A percentile compares a stretch with the other conserved stretches of the same genome.
Conservation (phyloP, 2,113 vertebrate species). For the Pteruthius melanotis region DNA sequence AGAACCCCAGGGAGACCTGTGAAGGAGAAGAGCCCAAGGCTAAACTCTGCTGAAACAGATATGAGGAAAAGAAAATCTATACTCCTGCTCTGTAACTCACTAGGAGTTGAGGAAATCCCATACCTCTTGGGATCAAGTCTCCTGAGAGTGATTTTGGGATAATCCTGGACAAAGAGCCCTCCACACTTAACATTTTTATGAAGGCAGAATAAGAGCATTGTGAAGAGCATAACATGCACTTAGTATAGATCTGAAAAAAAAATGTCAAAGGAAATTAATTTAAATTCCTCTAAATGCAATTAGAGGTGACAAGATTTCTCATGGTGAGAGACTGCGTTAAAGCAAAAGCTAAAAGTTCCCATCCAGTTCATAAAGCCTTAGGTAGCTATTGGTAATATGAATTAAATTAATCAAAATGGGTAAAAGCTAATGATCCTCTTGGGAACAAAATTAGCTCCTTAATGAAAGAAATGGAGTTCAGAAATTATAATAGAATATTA, state of each 20-base stretch:
- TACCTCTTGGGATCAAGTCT: not conserved
- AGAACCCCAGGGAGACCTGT: not conserved
- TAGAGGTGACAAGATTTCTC: slow-evolving; percentile 65
- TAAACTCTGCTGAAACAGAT: not conserved
- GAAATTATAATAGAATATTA: slow-evolving; percentile 72
- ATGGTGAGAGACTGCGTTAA: slow-evolving; percentile 42
- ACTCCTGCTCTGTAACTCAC: not conserved
- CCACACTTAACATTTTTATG: not conserved
- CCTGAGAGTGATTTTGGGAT: not conserved
- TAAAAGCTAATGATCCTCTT: slow-evolving; percentile 67
- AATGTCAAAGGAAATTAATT: slow-evolving; percentile 61
- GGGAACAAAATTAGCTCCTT: slow-evolving; percentile 73
- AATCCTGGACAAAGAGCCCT: slow-evolving; percentile 12
- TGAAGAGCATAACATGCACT: not conserved
- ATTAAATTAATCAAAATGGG: slow-evolving; percentile 71
- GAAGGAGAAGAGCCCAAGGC: not conserved
- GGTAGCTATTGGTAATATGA: slow-evolving; percentile 57
- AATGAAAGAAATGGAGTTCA: slow-evolving; percentile 72
- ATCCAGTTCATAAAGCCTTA: slow-evolving; percentile 63
- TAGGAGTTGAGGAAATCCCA: not conserved
- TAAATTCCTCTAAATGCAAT: slow-evolving; percentile 58
- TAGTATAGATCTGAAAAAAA: slow-evolving; percentile 49
- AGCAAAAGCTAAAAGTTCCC: slow-evolving; percentile 55
- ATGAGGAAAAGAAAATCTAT: not conserved
- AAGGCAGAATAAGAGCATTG: not conserved